These are phyloP conservation scores for Thysanoteuthis rhombus DNA, from an alignment of 2,888 invertebrate genomes.

Conservation along the genomic window DNA sequence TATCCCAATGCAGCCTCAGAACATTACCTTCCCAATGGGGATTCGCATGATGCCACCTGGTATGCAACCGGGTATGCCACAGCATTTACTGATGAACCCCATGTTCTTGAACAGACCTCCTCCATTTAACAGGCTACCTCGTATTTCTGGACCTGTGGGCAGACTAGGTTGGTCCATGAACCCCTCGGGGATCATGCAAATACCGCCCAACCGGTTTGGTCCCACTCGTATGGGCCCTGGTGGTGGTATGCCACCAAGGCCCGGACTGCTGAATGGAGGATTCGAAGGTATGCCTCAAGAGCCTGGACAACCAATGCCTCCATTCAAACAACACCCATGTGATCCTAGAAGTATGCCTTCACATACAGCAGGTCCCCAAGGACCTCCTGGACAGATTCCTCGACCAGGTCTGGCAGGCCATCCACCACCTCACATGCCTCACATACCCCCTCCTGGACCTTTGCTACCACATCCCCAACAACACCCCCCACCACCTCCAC, in stretches of 20 bases:
- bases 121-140: conserved; percentile 38
- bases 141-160: conserved; percentile 33
- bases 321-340: conserved; percentile 31
- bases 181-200: conserved; percentile 36
- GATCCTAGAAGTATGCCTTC: conserved; percentile 26
- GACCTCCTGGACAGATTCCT: conserved; percentile 32
- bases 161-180: conserved; percentile 35
- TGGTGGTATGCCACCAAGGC: conserved; percentile 38
- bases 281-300: conserved; percentile 37
- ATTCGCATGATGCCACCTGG: conserved; percentile 39
- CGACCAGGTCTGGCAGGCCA: conserved; percentile 27
- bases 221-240: conserved; percentile 34
- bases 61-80: conserved; percentile 44
- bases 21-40: conserved; percentile 33
- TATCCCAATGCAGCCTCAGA: conserved; percentile 33
- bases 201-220: conserved; percentile 38
- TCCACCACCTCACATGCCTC: conserved; percentile 33
- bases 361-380: conserved; percentile 27
- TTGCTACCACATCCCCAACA: conserved; percentile 33
- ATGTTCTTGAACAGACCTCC: conserved; percentile 48
- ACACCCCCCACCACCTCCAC: not conserved
- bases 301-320: conserved; percentile 34
- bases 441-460: conserved; percentile 25
- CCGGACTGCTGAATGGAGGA: conserved; percentile 39
- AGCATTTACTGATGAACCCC: conserved; percentile 49